These are phyloP conservation scores for Eurois occulta DNA, from an alignment of 2,888 invertebrate genomes.

Conservation along the genomic window DNA sequence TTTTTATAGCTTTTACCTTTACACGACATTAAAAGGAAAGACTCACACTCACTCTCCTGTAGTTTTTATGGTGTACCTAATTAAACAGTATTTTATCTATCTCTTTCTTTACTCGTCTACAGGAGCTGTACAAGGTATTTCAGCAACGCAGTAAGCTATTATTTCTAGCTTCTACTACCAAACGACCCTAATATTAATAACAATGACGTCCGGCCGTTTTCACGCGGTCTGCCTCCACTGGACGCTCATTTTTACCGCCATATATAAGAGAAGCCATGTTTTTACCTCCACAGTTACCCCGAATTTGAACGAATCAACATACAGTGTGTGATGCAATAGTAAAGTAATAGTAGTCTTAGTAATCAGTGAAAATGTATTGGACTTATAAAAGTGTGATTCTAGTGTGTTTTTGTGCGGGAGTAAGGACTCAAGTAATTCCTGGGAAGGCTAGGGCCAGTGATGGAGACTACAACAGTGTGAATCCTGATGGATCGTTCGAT, in stretches of 20 bases:
- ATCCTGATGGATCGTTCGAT: constrained; percentile 93
- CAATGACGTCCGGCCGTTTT: constrained; percentile 90
- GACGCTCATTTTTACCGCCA: constrained; percentile 86
- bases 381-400: constrained; percentile 79
- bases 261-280: constrained; percentile 87
- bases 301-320: constrained; percentile 72
- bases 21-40: too few relatives aligned
- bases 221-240: constrained; percentile 84
- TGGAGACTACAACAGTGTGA: constrained; percentile 92
- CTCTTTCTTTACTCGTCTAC: too few relatives aligned
- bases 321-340: constrained; percentile 65
- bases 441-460: constrained; percentile 88
- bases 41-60: too few relatives aligned
- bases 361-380: constrained; percentile 80
- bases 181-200: constrained; percentile 80
- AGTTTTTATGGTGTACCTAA: too few relatives aligned
- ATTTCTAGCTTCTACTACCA: constrained; percentile 62
- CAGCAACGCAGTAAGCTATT: constrained; percentile 4
- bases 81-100: too few relatives aligned
- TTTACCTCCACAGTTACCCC: constrained; percentile 84
- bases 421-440: constrained; percentile 86
- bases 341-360: constrained; percentile 51
- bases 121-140: not conserved
- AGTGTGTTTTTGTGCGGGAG: constrained; percentile 83
- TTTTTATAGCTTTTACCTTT: too few relatives aligned